These are phyloP conservation scores for Platalea minor DNA, from an alignment of 2,797 vertebrate species.

Conservation along the genomic window DNA sequence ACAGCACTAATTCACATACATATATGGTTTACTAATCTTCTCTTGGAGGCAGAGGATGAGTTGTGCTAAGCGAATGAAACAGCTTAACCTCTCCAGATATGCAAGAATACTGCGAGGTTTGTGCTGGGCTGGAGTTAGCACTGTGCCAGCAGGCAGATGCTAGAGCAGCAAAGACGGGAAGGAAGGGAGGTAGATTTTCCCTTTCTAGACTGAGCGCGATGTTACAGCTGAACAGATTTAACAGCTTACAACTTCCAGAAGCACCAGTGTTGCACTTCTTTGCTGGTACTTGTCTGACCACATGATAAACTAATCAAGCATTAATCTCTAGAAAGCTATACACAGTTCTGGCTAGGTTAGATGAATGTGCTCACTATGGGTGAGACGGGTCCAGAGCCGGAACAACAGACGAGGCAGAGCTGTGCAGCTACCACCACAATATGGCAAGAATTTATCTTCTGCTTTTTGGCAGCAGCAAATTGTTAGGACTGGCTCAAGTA, in stretches of 20 bases:
- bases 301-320: not conserved
- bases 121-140: not conserved
- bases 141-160: not conserved
- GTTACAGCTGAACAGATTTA: not conserved
- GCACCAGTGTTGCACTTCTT: not conserved
- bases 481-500: not conserved
- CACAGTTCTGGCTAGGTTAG: not conserved
- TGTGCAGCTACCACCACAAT: not conserved
- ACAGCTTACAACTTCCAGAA: not conserved
- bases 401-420: not conserved
- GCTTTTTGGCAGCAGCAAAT: not conserved
- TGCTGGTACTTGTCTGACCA: not conserved
- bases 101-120: not conserved
- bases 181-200: not conserved
- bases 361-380: not conserved
- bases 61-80: not conserved
- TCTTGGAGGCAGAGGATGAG: not conserved
- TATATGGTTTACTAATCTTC: not conserved
- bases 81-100: not conserved
- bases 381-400: not conserved
- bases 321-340: not conserved
- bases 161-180: not conserved
- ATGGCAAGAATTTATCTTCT: not conserved
- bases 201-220: not conserved
- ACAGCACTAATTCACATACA: not conserved